Percentiles rank a stretch among this genome's conserved stretches.
phyloP scores from a whole-genome alignment of 2,888 invertebrate species.

The Drosophila lutescens region DNA sequence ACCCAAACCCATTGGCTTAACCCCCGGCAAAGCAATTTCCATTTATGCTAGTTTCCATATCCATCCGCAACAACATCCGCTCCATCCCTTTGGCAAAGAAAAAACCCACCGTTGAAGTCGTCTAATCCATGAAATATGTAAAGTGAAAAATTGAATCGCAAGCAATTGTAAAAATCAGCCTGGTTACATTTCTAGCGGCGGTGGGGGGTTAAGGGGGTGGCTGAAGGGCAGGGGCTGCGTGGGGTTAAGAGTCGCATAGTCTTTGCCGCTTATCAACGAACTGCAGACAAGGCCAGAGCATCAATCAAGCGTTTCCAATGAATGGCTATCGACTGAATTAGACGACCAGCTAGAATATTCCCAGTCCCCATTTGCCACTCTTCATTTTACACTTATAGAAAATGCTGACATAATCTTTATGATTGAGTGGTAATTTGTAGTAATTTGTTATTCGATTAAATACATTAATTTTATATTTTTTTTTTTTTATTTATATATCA shows the following conservation, averaged over 20 bases:
- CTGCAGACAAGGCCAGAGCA: constrained; percentile 77
- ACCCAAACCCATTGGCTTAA: not conserved
- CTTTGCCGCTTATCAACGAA: constrained; percentile 73
- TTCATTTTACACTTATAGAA: constrained; percentile 1
- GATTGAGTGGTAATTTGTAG: too few relatives aligned
- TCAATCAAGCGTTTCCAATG: constrained; percentile 83
- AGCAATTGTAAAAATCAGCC: constrained; percentile 64
- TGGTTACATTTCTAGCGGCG: constrained; percentile 5
- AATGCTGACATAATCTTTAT: too few relatives aligned
- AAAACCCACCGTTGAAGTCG: constrained; percentile 3
- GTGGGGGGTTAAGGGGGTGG: constrained; percentile 3
- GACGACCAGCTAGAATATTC: constrained; percentile 55
- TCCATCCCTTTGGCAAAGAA: not conserved
- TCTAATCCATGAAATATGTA: constrained; percentile 70
- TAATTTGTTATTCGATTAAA: too few relatives aligned
- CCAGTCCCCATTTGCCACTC: constrained; percentile 10
- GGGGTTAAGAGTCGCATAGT: constrained; percentile 12
- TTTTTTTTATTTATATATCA: too few relatives aligned
- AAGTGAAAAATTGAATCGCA: constrained; percentile 67
- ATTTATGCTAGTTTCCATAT: constrained; percentile 56
- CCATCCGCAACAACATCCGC: constrained; percentile 6
- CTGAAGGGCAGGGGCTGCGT: not conserved
- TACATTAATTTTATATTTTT: too few relatives aligned
- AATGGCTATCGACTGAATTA: constrained; percentile 81
- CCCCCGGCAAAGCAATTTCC: constrained; percentile 11